Evolutionary conservation across 1,140 invertebrate genomes (phyloP).

Genomic region (Drosophila tsacasi): DNA sequence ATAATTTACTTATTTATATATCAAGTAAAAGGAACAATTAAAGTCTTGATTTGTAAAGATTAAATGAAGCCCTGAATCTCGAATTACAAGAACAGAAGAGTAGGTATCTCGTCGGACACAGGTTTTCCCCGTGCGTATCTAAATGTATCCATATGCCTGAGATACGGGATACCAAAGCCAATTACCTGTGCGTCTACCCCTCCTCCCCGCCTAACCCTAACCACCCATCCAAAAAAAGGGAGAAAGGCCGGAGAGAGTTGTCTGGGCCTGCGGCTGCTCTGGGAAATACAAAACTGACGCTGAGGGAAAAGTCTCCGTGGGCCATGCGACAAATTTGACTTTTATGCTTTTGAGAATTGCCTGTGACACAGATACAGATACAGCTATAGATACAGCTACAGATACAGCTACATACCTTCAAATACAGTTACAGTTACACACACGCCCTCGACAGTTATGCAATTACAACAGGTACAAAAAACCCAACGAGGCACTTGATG

Average conservation of each 20-base stretch:
- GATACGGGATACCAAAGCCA: slow-evolving; percentile 71
- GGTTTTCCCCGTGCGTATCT: slow-evolving; percentile 48
- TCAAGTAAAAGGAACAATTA: too few relatives aligned
- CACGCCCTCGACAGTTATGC: slow-evolving; percentile 56
- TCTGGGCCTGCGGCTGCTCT: slow-evolving; percentile 56
- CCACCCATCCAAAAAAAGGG: neutral
- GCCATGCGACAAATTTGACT: slow-evolving; percentile 80
- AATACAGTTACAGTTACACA: slow-evolving; percentile 21
- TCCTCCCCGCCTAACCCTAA: neutral
- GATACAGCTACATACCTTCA: slow-evolving; percentile 10
- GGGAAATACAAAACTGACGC: slow-evolving; percentile 63
- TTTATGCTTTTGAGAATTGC: slow-evolving; percentile 83
- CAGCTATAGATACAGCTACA: neutral
- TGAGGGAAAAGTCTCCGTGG: slow-evolving; percentile 61
- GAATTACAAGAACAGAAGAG: too few relatives aligned
- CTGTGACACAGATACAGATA: slow-evolving; percentile 71
- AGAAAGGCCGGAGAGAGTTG: slow-evolving; percentile 10
- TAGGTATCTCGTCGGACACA: too few relatives aligned
- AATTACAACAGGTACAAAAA: slow-evolving; percentile 69
- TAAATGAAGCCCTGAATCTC: too few relatives aligned
- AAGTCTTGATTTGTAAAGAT: too few relatives aligned
- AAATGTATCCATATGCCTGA: slow-evolving; percentile 73
- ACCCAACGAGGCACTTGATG: slow-evolving; percentile 60
- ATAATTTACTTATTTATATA: too few relatives aligned
- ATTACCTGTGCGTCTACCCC: slow-evolving; percentile 62